Conservation (phyloP, 2,888 invertebrate species). For the Caenorhabditis sulstoni region DNA sequence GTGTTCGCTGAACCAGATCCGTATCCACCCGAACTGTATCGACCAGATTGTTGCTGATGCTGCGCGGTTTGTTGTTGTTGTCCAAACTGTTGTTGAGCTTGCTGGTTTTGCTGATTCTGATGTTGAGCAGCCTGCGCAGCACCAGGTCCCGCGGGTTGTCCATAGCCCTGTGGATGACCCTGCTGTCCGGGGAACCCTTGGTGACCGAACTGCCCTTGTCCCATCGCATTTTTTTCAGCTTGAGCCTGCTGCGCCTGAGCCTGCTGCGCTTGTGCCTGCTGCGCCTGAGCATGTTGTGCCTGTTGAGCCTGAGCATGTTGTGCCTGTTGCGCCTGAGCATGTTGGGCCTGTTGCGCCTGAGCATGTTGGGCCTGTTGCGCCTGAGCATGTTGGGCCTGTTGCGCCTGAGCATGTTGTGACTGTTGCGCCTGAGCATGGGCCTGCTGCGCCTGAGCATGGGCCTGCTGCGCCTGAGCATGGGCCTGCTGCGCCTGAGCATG, state of each 20-base stretch:
- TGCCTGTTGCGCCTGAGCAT: constrained; percentile 16
- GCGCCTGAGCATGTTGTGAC: constrained; percentile 8
- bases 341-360: constrained; percentile 2
- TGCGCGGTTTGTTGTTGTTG: constrained; percentile 8
- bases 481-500: background rate
- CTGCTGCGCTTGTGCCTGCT: too few relatives aligned
- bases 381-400: constrained; percentile 20
- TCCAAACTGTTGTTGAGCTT: constrained; percentile 10
- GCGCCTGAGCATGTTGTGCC: too few relatives aligned
- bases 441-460: background rate
- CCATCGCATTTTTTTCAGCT: constrained; percentile 31
- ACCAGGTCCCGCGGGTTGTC: background rate
- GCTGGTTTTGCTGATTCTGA: constrained; percentile 8
- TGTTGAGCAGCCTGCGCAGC: background rate
- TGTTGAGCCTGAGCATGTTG: constrained; percentile 27
- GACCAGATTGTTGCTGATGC: constrained; percentile 7
- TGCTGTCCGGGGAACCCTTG: constrained; percentile 27
- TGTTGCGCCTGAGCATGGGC: background rate
- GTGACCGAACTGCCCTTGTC: constrained; percentile 23
- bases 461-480: background rate
- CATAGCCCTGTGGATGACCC: constrained; percentile 30
- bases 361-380: constrained; percentile 7
- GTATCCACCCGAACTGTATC: constrained; percentile 15
- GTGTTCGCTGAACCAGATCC: constrained; percentile 1
- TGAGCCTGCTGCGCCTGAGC: too few relatives aligned